Evolutionary conservation across 2,888 invertebrate genomes (phyloP).

Genomic region (Perizoma affinitatum): DNA sequence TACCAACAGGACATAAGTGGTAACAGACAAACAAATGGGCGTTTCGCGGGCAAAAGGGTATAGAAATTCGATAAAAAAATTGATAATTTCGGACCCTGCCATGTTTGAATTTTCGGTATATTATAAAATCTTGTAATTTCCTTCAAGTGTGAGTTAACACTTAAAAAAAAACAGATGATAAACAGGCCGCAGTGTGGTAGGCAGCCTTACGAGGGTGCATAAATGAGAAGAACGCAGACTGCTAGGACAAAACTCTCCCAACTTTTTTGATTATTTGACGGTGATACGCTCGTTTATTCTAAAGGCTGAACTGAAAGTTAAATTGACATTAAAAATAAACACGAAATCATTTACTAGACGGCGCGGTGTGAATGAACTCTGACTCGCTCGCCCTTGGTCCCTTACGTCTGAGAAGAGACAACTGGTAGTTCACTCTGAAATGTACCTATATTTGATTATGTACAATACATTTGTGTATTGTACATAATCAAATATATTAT

Average conservation of each 20-base stretch:
- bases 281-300: not conserved
- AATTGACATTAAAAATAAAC: conserved; percentile 28
- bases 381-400: conserved; percentile 28
- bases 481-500: no score
- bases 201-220: not conserved
- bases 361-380: conserved; percentile 27
- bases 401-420: conserved; percentile 18
- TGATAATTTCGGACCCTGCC: no score
- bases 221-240: not conserved
- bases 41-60: no score
- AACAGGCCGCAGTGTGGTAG: no score
- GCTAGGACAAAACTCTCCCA: not conserved
- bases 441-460: conserved; percentile 18
- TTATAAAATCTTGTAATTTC: no score
- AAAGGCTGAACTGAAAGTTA: not conserved
- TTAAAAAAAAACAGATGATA: no score
- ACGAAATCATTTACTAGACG: conserved; percentile 32
- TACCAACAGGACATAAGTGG: no score
- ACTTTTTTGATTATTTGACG: not conserved
- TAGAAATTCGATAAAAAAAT: no score
- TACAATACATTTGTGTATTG: conserved; percentile 8
- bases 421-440: conserved; percentile 22
- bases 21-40: no score
- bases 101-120: no score
- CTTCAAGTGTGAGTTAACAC: no score